Base-by-base conservation (phyloP, 2,888 invertebrate species). In the Aspidiotus destructor region DNA sequence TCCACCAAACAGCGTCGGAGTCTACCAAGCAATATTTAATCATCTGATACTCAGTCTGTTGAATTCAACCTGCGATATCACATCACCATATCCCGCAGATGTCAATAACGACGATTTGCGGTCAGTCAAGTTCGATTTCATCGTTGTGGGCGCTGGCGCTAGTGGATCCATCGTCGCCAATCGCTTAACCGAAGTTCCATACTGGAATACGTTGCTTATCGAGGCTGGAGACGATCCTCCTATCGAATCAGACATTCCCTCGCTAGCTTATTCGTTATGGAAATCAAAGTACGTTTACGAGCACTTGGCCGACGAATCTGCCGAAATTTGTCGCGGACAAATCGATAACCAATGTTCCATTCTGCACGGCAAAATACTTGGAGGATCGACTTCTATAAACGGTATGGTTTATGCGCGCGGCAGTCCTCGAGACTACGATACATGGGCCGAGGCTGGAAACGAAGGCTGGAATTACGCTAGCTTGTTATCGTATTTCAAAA, bases 401-500 rank as follows among this genome's bases (percentile, higher is more conserved):
- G 57, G n/a, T 13, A 13, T 87, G 85, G 69, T 86, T 0, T 84
- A 87, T 74, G 75, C 85, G 0, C 78, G 84, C 7, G 87, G 87
- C 0, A 84, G 84, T 76, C 80, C 81, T 7, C 74, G 74, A 6
- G 87, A 88, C 74, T 88, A 81, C 73, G 83, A 88, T 73, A 74
- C 77, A 0, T 88, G 88, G 88, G 79, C 80, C 9, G 73, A 74
- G 0, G 74, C 79, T 52, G 87, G 87, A 0, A 86, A 84, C 73
- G 70, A 75, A 0, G 84, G 83, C 0, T 88, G 88, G 88, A 79
- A 78, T 58, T 82, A 78, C 74, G 75, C 79, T 1, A 75, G 77
- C 7, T 77, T 82, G 0, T 73, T 80, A 1, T 77, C 78, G 0
- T 77, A 78, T 71, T 84, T 83, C 73, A 75, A 75, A 65, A 76